phyloP scores from a whole-genome alignment of 2,888 invertebrate genomes.

The Oasisia sp. region DNA sequence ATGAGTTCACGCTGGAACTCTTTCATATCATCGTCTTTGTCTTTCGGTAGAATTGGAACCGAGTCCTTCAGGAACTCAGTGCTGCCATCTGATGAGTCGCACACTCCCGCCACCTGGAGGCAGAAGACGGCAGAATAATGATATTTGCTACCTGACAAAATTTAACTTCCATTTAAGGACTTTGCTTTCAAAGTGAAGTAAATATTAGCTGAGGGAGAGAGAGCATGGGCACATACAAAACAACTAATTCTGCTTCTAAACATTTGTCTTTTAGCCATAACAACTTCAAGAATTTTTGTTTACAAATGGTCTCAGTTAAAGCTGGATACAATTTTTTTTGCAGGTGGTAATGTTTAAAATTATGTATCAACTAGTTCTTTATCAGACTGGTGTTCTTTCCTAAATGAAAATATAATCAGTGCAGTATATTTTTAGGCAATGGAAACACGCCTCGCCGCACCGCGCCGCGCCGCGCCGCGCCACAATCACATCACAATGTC shows the following conservation, averaged over 20 bases:
- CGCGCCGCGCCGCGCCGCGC: too few relatives aligned
- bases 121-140: neutral
- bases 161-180: too few relatives aligned
- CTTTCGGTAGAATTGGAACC: neutral
- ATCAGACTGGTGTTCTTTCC: neutral
- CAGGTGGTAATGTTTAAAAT: neutral
- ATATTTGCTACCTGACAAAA: neutral
- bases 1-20: constrained; percentile 72
- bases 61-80: constrained; percentile 6
- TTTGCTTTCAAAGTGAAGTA: too few relatives aligned
- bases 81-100: neutral
- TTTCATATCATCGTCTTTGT: constrained; percentile 64
- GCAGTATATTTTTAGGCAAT: neutral
- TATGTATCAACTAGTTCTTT: neutral
- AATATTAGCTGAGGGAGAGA: too few relatives aligned
- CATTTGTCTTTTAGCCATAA: neutral
- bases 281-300: neutral
- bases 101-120: neutral
- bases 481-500: too few relatives aligned
- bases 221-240: too few relatives aligned
- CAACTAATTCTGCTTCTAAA: neutral
- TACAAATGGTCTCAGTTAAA: neutral
- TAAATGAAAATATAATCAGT: neutral
- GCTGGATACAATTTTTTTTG: neutral
- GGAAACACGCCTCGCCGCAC: too few relatives aligned